Percentiles rank a stretch among this genome's conserved stretches.
Evolutionary conservation across 1,140 invertebrate species (phyloP).

Genomic region (Trichomalopsis sarcophagae): DNA sequence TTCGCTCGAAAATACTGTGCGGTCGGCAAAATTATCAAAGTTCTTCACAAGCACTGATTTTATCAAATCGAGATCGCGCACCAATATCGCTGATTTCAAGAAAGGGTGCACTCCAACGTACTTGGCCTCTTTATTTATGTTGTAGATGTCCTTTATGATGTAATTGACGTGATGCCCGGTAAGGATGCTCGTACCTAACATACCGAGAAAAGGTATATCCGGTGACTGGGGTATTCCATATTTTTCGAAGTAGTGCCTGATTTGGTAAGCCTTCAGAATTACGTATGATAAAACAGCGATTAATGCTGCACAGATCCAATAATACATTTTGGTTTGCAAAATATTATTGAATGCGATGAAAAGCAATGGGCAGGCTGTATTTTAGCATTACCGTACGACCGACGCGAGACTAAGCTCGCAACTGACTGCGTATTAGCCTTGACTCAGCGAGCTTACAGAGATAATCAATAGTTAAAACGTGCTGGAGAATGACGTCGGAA

Average conservation of each 20-base stretch:
- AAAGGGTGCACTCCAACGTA: slow-evolving; percentile 57
- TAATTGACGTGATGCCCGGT: not conserved
- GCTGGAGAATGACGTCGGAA: too few relatives aligned
- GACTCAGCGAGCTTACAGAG: too few relatives aligned
- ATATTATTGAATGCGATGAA: too few relatives aligned
- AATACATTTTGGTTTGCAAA: too few relatives aligned
- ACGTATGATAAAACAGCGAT: too few relatives aligned
- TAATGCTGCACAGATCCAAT: too few relatives aligned
- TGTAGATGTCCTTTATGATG: slow-evolving; percentile 34
- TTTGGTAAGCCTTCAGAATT: too few relatives aligned
- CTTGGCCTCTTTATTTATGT: slow-evolving; percentile 48
- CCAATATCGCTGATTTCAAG: slow-evolving; percentile 59
- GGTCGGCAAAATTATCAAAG: slow-evolving; percentile 69
- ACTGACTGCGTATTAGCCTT: slow-evolving; percentile 7
- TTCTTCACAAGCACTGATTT: slow-evolving; percentile 72
- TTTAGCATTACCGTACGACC: too few relatives aligned
- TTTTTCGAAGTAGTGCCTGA: not conserved
- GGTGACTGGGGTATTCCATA: not conserved
- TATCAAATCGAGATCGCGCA: slow-evolving; percentile 70
- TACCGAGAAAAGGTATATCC: not conserved
- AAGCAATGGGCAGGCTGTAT: too few relatives aligned
- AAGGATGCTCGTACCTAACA: not conserved
- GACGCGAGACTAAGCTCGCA: too few relatives aligned
- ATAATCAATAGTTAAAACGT: too few relatives aligned
- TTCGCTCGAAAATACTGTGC: slow-evolving; percentile 63